Evolutionary conservation across 2,113 vertebrate species (phyloP).

Genomic region (Amblyopsis rosae): DNA sequence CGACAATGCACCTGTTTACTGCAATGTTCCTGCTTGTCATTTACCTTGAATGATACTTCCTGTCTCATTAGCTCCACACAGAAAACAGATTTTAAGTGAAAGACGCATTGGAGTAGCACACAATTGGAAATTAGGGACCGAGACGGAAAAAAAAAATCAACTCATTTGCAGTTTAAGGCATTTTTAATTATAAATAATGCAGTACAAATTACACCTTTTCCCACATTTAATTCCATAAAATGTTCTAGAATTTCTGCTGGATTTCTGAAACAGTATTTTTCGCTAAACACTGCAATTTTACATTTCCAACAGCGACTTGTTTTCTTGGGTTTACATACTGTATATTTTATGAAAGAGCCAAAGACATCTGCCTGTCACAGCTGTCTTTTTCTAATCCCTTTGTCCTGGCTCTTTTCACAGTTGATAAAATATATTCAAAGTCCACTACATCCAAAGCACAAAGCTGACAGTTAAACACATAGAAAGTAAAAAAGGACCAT

Average conservation of each 20-base stretch:
- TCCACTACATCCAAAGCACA: conserved; percentile 16
- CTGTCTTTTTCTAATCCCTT: neutral
- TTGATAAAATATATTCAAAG: neutral
- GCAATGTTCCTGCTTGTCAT: neutral
- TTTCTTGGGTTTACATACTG: no score
- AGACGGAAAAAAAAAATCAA: conserved; percentile 48
- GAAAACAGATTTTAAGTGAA: conserved; percentile 2
- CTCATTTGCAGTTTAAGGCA: conserved; percentile 82
- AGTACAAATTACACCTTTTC: conserved; percentile 79
- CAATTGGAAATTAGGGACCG: neutral
- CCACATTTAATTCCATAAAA: conserved; percentile 80
- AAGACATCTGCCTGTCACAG: neutral
- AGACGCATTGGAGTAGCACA: neutral
- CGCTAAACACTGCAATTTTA: conserved; percentile 73
- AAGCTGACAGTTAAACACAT: neutral
- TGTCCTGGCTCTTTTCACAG: neutral
- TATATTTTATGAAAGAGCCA: no score
- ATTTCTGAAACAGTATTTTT: conserved; percentile 11
- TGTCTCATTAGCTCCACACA: conserved; percentile 3
- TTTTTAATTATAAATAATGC: conserved; percentile 90
- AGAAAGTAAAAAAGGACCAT: no score
- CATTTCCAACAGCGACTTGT: neutral
- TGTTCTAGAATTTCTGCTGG: no score
- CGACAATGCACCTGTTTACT: conserved; percentile 19
- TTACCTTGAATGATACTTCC: neutral